Conservation (phyloP, 2,797 vertebrate genomes). For the Danio choprae region DNA sequence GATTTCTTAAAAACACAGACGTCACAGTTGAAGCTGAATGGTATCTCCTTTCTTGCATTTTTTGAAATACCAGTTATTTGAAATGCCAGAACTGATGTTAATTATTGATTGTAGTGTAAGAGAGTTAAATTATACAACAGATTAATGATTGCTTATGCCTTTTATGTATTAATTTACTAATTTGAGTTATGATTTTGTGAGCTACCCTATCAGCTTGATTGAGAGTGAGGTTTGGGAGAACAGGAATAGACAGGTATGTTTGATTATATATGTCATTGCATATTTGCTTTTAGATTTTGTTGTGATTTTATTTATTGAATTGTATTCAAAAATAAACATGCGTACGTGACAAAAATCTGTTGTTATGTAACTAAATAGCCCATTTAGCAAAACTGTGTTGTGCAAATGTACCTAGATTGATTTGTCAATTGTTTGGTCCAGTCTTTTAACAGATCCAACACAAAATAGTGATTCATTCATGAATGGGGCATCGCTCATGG, state of each 20-base stretch:
- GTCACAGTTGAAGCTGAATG: background rate
- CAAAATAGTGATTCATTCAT: too few relatives aligned
- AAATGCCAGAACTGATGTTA: slow-evolving; percentile 73
- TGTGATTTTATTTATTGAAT: too few relatives aligned
- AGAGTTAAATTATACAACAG: slow-evolving; percentile 58
- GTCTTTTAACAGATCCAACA: too few relatives aligned
- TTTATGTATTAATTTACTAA: slow-evolving; percentile 74
- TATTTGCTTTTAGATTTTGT: too few relatives aligned
- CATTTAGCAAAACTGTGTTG: too few relatives aligned
- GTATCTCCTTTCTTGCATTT: background rate
- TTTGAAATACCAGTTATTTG: background rate
- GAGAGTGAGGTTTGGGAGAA: background rate
- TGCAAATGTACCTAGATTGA: too few relatives aligned
- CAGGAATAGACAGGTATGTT: background rate
- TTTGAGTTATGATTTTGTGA: slow-evolving; percentile 24
- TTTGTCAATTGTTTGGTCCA: too few relatives aligned
- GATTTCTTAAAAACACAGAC: background rate
- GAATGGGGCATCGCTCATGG: too few relatives aligned
- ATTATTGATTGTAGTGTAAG: slow-evolving; percentile 76
- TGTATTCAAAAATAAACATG: too few relatives aligned
- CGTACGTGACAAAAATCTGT: too few relatives aligned
- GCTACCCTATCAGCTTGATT: background rate
- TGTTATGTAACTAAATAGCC: too few relatives aligned
- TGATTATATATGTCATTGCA: too few relatives aligned
- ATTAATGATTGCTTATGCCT: slow-evolving; percentile 66